phyloP scores from a whole-genome alignment of 1,140 invertebrate species.

The Periplaneta americana region DNA sequence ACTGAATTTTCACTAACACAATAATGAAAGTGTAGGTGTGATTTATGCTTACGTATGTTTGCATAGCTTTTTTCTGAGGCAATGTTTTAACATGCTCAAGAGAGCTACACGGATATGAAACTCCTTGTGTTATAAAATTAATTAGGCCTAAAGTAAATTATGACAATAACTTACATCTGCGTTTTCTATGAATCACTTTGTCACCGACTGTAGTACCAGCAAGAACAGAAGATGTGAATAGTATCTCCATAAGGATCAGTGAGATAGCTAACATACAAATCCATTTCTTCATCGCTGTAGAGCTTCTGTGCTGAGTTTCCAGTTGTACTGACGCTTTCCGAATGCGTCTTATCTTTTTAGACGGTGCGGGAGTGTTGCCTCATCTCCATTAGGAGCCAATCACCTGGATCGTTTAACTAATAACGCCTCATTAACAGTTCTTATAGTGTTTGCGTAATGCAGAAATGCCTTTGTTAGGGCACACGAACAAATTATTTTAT shows the following conservation, averaged over 20 bases:
- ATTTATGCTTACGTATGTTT: not conserved
- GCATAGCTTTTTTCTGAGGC: not conserved
- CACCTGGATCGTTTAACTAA: too few relatives aligned
- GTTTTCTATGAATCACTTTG: not conserved
- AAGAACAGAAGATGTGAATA: not conserved
- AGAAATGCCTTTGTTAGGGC: too few relatives aligned
- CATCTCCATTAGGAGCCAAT: too few relatives aligned
- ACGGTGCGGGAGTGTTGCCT: too few relatives aligned
- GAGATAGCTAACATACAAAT: not conserved
- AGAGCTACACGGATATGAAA: not conserved
- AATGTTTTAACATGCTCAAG: not conserved
- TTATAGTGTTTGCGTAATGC: too few relatives aligned
- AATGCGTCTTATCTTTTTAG: too few relatives aligned
- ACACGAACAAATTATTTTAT: too few relatives aligned
- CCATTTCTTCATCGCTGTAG: not conserved
- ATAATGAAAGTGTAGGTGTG: not conserved
- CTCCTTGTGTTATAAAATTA: too few relatives aligned
- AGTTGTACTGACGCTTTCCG: not conserved
- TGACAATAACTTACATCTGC: not conserved
- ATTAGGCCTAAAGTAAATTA: not conserved
- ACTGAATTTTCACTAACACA: not conserved
- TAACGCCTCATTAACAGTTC: too few relatives aligned
- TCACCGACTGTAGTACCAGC: not conserved
- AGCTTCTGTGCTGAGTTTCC: not conserved
- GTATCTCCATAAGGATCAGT: not conserved